Evolutionary conservation across 2,113 vertebrate species (phyloP), one percentile per base, ranked within the genome.

Genomic region (Paratilapia polleni): DNA sequence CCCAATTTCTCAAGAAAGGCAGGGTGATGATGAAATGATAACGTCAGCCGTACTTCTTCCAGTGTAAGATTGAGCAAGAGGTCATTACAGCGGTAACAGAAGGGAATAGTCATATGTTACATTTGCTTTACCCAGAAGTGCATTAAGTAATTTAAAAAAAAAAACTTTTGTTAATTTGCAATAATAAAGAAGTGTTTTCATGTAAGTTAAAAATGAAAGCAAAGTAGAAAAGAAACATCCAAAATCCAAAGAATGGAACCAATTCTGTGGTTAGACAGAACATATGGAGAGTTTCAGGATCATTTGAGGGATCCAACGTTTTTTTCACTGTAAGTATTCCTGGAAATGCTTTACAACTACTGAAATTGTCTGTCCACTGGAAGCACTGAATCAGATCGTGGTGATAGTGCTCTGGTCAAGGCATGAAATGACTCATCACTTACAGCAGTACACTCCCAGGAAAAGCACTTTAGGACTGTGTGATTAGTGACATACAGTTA

Each of bases 371-470:
- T 87, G 63, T 78, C 58, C 36, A 54, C 77, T 92, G 74, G 75
- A 88, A 88, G 57, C 70, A 56, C 52, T 63, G 77, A 81, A 80
- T 84, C 83, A 85, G 81, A 87, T 76, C 41, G 22, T 52, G 36
- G 77, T 59, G 85, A 91, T 88, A 77, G 60, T 66, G 41, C 81
- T 63, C 80, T 80, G 85, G 76, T 88, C 78, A 83, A 80, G 52
- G 66, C 24, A 81, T 56, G 38, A 91, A 83, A 91, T 93, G 86
- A 93, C 82, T 93, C 85, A 90, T 90, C 84, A 75, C 31, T 91
- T 89, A 81, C 22, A 70, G 75, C 54, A 5, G 47, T 41, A 84
- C 90, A 89, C 90, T 88, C 75, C 91, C 84, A 82, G 77, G 85
- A 82, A 87, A 89, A 70, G 77, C 88, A 66, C 86, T 85, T 49